Percentiles rank a stretch among this genome's conserved stretches.
Evolutionary conservation across 2,113 vertebrate species (phyloP).

Genomic region (Oryzias curvinotus): DNA sequence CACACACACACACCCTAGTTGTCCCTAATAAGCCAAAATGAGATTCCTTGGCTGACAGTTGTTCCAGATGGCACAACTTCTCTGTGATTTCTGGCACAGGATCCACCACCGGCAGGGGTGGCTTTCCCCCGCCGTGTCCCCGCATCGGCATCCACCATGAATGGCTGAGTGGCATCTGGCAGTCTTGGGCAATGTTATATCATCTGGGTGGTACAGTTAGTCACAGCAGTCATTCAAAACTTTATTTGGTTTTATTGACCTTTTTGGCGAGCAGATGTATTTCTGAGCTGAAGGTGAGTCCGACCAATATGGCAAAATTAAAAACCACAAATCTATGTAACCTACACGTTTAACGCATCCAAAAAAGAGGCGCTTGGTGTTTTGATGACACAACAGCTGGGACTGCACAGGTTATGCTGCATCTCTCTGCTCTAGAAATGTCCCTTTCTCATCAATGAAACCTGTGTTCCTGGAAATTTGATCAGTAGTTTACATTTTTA

Average conservation of each 20-base stretch:
- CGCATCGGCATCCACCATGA: conserved; percentile 36
- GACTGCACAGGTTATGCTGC: too few species aligned
- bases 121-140: conserved; percentile 26
- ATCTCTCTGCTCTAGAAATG: too few species aligned
- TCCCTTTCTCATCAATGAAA: too few species aligned
- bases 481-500: too few species aligned
- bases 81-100: conserved; percentile 41
- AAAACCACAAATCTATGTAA: too few species aligned
- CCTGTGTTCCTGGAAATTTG: too few species aligned
- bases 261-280: neutral
- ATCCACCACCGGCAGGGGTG: conserved; percentile 44
- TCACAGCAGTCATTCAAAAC: conserved; percentile 11
- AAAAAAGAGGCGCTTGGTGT: too few species aligned
- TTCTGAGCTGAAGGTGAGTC: too few species aligned
- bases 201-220: conserved; percentile 7
- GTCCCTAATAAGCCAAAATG: conserved; percentile 54
- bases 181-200: conserved; percentile 39
- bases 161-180: conserved; percentile 43
- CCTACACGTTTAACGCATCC: too few species aligned
- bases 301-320: too few species aligned
- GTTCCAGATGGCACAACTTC: conserved; percentile 67
- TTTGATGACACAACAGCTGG: too few species aligned
- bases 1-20: conserved; percentile 6
- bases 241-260: neutral
- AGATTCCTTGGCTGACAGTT: conserved; percentile 61